A percentile compares a stretch with the other conserved stretches of the same genome.
phyloP scores from a whole-genome alignment of 2,113 vertebrate genomes.

The Steatornis caripensis region DNA sequence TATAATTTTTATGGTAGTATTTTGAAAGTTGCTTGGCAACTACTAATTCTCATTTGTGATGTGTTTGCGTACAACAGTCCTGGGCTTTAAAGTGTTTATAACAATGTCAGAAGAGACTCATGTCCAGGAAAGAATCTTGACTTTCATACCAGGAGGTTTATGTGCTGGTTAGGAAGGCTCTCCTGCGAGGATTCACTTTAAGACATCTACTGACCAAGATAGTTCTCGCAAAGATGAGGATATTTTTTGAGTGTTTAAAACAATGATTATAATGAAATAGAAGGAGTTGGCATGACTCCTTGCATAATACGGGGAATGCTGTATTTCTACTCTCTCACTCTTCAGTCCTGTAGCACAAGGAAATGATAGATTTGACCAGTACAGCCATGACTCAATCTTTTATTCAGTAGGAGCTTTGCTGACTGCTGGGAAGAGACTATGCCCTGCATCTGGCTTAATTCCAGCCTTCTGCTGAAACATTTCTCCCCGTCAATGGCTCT shows the following conservation, averaged over 20 bases:
- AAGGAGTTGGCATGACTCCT: neutral
- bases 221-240: neutral
- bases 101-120: neutral
- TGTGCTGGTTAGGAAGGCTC: neutral
- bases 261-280: neutral
- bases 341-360: neutral
- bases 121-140: neutral
- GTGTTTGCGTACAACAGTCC: neutral
- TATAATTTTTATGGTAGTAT: neutral
- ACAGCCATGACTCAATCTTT: neutral
- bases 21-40: slow-evolving; percentile 12
- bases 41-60: neutral
- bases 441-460: neutral
- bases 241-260: neutral
- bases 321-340: neutral
- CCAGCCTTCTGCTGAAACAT: neutral
- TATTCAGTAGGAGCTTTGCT: neutral
- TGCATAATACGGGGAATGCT: neutral
- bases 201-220: neutral
- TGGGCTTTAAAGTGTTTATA: neutral
- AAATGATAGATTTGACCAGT: neutral
- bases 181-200: neutral
- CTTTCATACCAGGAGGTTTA: neutral
- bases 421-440: neutral
- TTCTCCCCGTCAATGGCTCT: neutral